Conservation (phyloP, 1,140 invertebrate genomes). For the Drosophila orena region DNA sequence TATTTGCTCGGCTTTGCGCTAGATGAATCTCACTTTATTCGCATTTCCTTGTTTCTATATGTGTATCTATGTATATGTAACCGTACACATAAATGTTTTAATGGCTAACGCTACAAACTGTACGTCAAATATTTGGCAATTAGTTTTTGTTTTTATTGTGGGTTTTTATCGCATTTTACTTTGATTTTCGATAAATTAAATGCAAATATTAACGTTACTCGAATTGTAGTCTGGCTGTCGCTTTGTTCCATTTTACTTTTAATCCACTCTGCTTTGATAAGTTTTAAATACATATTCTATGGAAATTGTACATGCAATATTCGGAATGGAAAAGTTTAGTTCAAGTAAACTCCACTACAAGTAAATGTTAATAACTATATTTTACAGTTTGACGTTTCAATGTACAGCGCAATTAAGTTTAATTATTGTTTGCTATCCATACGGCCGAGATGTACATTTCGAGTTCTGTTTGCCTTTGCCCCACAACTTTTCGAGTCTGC, state of each 20-base stretch:
- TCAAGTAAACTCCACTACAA: slow-evolving; percentile 45
- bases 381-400: slow-evolving; percentile 62
- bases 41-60: slow-evolving; percentile 24
- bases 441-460: slow-evolving; percentile 38
- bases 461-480: slow-evolving; percentile 26
- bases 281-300: slow-evolving; percentile 46
- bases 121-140: slow-evolving; percentile 81
- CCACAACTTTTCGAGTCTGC: slow-evolving; percentile 34
- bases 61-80: slow-evolving; percentile 34
- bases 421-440: slow-evolving; percentile 73
- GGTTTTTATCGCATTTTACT: slow-evolving; percentile 55
- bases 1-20: slow-evolving; percentile 57
- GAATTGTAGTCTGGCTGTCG: slow-evolving; percentile 39
- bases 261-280: slow-evolving; percentile 29
- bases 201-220: slow-evolving; percentile 70
- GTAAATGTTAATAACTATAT: slow-evolving; percentile 55
- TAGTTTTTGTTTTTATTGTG: slow-evolving; percentile 66
- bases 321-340: slow-evolving; percentile 55
- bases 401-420: slow-evolving; percentile 76
- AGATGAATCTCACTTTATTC: slow-evolving; percentile 34
- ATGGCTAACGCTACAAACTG: slow-evolving; percentile 62
- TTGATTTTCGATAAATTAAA: slow-evolving; percentile 68
- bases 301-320: slow-evolving; percentile 62
- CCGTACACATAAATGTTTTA: slow-evolving; percentile 40
- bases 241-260: slow-evolving; percentile 43